Conservation (phyloP, 1,140 invertebrate species). For the Alviniconcha marisindica region DNA sequence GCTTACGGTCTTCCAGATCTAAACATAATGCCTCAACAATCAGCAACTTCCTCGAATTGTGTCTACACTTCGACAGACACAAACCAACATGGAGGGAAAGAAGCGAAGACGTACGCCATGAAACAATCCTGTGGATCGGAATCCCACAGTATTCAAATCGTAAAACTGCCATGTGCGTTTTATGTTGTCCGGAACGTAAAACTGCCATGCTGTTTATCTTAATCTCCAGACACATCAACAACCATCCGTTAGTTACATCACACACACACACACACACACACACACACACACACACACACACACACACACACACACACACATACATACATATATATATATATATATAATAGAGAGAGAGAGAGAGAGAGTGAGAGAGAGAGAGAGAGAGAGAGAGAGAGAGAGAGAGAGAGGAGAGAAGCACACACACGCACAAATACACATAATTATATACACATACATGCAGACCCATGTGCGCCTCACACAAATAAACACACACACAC, state of each 20-base stretch:
- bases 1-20: too few species aligned
- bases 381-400: neutral
- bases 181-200: too few species aligned
- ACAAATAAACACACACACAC: neutral
- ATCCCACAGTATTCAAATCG: too few species aligned
- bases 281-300: neutral
- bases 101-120: too few species aligned
- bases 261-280: neutral
- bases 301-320: neutral
- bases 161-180: too few species aligned
- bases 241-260: neutral
- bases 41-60: too few species aligned
- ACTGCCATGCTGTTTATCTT: too few species aligned
- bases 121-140: too few species aligned
- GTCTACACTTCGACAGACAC: too few species aligned
- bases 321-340: neutral
- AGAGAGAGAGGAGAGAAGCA: neutral
- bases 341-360: neutral
- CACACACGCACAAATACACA: neutral
- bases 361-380: neutral
- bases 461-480: neutral
- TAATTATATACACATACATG: neutral
- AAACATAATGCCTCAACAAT: too few species aligned
- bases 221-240: neutral
- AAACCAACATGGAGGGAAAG: too few species aligned